A percentile compares a stretch with the other conserved stretches of the same genome.
Conservation (phyloP, 2,888 invertebrate species). For the Lithophane socia region DNA sequence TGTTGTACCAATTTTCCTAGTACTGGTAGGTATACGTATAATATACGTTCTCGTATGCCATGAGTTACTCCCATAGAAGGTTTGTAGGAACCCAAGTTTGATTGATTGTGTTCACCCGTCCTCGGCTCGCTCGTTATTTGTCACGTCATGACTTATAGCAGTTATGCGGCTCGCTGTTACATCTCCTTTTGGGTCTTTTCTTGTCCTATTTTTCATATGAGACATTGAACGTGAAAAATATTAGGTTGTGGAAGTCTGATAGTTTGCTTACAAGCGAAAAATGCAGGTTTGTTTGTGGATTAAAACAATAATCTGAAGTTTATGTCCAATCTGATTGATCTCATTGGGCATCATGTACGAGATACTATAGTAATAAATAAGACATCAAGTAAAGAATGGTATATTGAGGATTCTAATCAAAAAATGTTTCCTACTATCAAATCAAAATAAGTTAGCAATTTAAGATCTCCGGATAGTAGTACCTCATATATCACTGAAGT, state of each 20-base stretch:
- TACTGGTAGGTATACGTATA: background rate
- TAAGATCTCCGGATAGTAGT: background rate
- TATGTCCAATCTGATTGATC: background rate
- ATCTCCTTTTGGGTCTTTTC: slow-evolving; percentile 41
- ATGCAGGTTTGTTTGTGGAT: background rate
- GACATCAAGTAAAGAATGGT: background rate
- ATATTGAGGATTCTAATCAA: background rate
- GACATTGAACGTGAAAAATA: slow-evolving; percentile 27
- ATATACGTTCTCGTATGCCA: background rate
- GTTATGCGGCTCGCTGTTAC: slow-evolving; percentile 51
- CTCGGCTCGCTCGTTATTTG: slow-evolving; percentile 45
- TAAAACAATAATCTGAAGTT: background rate
- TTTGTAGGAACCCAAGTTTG: slow-evolving; percentile 31
- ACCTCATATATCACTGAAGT: slow-evolving; percentile 24
- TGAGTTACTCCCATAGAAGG: slow-evolving; percentile 16
- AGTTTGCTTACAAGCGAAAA: background rate
- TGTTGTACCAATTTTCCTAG: background rate
- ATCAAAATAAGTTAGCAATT: background rate
- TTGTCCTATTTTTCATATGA: slow-evolving; percentile 44
- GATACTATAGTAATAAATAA: background rate
- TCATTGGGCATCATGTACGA: background rate
- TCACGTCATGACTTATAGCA: slow-evolving; percentile 54
- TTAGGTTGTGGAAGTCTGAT: slow-evolving; percentile 22
- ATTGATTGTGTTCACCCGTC: slow-evolving; percentile 47
- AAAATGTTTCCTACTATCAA: background rate